Percentiles rank a stretch among this genome's conserved stretches.
Evolutionary conservation across 2,113 vertebrate genomes (phyloP).

Genomic region (Oreamnos americanus): DNA sequence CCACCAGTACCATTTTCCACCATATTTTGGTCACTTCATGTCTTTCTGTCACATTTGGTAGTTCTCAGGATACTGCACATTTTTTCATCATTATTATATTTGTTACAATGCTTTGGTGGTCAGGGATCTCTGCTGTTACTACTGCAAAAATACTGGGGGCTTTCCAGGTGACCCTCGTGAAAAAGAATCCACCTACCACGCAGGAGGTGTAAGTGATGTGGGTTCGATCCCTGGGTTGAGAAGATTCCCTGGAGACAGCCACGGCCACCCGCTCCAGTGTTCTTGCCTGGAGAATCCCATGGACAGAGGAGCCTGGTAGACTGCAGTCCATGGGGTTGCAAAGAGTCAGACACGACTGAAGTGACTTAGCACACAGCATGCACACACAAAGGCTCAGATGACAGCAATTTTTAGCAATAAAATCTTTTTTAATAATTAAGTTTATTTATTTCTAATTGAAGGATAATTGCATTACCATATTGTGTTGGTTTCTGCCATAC

Average conservation of each 20-base stretch:
- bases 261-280: background rate
- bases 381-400: background rate
- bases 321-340: background rate
- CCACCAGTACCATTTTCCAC: background rate
- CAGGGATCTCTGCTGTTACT: background rate
- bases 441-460: background rate
- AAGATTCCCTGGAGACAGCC: background rate
- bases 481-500: background rate
- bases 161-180: background rate
- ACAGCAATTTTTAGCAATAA: background rate
- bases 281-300: background rate
- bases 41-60: background rate
- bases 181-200: background rate
- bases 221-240: rapidly evolving
- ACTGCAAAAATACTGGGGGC: background rate
- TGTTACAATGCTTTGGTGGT: background rate
- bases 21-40: background rate
- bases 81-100: background rate
- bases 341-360: background rate
- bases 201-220: background rate
- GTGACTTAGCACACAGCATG: background rate
- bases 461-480: background rate
- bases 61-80: background rate
- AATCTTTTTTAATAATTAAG: background rate
- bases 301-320: background rate